These are phyloP conservation scores for Otolemur garnettii DNA, from an alignment of 2,113 vertebrate genomes.

Conservation along the genomic window DNA sequence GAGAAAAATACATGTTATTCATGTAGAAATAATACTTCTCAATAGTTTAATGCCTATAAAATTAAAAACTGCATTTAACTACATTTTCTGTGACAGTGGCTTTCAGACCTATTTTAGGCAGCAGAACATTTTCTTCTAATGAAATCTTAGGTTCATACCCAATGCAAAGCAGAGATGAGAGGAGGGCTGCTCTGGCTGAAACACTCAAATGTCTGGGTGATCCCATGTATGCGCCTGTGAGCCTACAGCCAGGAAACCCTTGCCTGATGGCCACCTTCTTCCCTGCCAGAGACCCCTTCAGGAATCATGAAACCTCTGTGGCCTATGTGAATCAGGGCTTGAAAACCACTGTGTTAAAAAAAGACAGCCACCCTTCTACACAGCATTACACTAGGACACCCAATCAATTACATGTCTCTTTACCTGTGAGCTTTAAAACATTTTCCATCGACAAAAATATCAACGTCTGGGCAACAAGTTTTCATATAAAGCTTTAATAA, in stretches of 20 bases:
- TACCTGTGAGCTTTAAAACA: slow-evolving; percentile 96
- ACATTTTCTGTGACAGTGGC: slow-evolving; percentile 64
- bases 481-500: slow-evolving; percentile 92
- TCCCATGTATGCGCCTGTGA: background rate
- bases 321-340: background rate
- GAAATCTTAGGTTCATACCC: slow-evolving; percentile 44
- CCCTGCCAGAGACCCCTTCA: background rate
- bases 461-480: slow-evolving; percentile 91
- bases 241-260: background rate
- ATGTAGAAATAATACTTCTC: slow-evolving; percentile 64
- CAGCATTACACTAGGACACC: background rate
- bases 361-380: background rate
- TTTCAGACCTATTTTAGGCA: slow-evolving; percentile 70
- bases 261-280: background rate
- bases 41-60: slow-evolving; percentile 56
- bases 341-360: slow-evolving; percentile 38
- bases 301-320: background rate
- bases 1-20: slow-evolving; percentile 71
- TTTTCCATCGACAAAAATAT: slow-evolving; percentile 91
- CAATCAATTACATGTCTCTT: slow-evolving; percentile 11
- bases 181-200: background rate
- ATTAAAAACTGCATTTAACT: slow-evolving; percentile 69
- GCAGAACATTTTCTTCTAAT: slow-evolving; percentile 56
- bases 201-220: too few species aligned
- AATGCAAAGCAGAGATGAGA: background rate